Evolutionary conservation across 2,797 vertebrate species (phyloP), one percentile per base, ranked within the genome.

Genomic region (Epinephelus malabaricus): DNA sequence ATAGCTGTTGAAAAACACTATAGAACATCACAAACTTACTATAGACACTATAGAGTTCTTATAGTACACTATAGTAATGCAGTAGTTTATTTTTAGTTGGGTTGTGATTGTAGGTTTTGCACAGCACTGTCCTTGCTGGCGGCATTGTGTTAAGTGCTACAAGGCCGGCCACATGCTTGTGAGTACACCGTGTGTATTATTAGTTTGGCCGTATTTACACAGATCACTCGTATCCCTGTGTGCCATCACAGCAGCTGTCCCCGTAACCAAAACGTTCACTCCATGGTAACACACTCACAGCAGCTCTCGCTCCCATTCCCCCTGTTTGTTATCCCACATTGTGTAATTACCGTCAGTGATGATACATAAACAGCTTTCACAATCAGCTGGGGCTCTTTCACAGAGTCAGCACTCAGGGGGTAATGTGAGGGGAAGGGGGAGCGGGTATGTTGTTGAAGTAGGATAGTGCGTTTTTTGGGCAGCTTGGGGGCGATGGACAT

Each of bases 331-430:
- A 88, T 93, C 89, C 88, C 86, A 87, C 79, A 60, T 94, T 95
- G 92, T 94, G 94, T 94, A 94, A 95, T 94, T 92, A 90, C 85
- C 60, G 61, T 87, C 88, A 81, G 86, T 86, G 87, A 94, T 91
- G 84, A 93, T 90, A 92, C 92, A 94, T 93, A 94, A 95, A 94
- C 94, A 96, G 90, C 92, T 95, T 96, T 95, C 93, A 94, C 93
- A 95, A 94, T 95, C 94, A 93, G 91, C 92, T 94, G 94, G 91
- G 89, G 84, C 86, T 91, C 86, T 92, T 92, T 93, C 87, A 88
- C 83, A 25, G 87, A 92, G 92, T 92, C 87, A 92, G 88, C 89
- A 88, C 88, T 91, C 87, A 76, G 86, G 92, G 91, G 89, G 90
- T 90, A 90, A 89, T 85, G 84, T 84, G 77, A 85, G 86, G 87